These are phyloP conservation scores for Drosophila nebulosa DNA, from an alignment of 1,140 invertebrate genomes.

Conservation along the genomic window DNA sequence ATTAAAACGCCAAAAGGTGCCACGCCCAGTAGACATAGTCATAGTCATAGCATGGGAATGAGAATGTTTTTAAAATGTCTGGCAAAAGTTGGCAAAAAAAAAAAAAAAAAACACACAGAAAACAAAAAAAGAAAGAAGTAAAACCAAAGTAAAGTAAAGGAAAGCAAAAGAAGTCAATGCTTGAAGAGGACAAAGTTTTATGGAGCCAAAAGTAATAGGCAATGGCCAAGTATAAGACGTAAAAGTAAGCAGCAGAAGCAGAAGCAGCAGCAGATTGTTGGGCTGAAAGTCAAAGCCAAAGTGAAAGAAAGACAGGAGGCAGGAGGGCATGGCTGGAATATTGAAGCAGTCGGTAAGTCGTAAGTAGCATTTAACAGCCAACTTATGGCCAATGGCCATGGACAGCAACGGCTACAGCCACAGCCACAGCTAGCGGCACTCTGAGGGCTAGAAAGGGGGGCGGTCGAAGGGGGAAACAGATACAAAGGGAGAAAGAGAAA, in stretches of 20 bases:
- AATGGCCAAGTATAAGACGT: conserved; percentile 30
- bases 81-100: conserved; percentile 50
- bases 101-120: conserved; percentile 6
- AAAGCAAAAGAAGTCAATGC: conserved; percentile 63
- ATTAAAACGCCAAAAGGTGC: conserved; percentile 77
- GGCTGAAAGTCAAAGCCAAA: background rate
- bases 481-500: background rate
- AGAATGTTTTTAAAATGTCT: conserved; percentile 58
- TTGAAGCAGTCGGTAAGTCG: conserved; percentile 64
- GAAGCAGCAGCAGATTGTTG: background rate
- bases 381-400: conserved; percentile 64
- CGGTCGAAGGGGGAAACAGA: background rate
- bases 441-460: background rate
- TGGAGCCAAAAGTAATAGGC: conserved; percentile 74
- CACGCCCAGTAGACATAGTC: conserved; percentile 46
- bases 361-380: conserved; percentile 77
- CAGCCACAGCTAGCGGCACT: background rate
- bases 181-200: conserved; percentile 74
- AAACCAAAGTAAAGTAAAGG: conserved; percentile 37
- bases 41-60: background rate
- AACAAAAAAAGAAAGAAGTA: conserved; percentile 21
- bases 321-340: conserved; percentile 21
- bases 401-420: conserved; percentile 2
- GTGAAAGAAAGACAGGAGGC: background rate
- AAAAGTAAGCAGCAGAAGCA: background rate